Evolutionary conservation across 2,888 invertebrate genomes (phyloP).

Genomic region (Tinea semifulvella): DNA sequence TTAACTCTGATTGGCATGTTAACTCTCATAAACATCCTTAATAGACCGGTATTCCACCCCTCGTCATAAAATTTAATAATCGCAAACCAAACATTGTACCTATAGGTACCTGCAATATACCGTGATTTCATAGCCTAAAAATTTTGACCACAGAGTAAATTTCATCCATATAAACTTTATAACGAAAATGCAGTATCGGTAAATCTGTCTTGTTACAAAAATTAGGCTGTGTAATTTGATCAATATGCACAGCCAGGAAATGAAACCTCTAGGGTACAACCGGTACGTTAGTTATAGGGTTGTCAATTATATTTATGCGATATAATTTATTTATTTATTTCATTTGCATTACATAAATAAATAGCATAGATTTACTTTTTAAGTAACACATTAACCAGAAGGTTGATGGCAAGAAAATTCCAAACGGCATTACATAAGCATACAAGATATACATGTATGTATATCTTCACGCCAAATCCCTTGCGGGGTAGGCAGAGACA

Average conservation of each 20-base stretch:
- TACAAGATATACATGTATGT: too few species aligned
- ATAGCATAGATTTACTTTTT: too few species aligned
- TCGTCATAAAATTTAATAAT: conserved; percentile 12
- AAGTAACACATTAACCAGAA: too few species aligned
- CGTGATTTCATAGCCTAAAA: conserved; percentile 11
- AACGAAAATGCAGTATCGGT: not conserved
- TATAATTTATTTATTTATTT: too few species aligned
- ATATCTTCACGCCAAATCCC: too few species aligned
- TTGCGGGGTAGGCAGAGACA: too few species aligned
- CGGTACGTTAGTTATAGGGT: too few species aligned
- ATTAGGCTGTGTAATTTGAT: conserved; percentile 11
- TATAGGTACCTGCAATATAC: conserved; percentile 9
- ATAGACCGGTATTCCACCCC: conserved; percentile 4
- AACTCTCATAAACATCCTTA: conserved; percentile 5
- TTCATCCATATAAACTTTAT: not conserved
- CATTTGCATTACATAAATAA: too few species aligned
- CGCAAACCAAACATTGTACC: conserved; percentile 12
- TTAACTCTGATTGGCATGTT: not conserved
- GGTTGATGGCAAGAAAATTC: too few species aligned
- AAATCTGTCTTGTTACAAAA: not conserved
- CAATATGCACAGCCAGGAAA: conserved; percentile 10
- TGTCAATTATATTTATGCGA: conserved; percentile 7
- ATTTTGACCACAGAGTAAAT: not conserved
- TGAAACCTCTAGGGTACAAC: conserved; percentile 11
- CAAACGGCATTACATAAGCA: too few species aligned